Percentiles rank a stretch among this genome's conserved stretches.
These are phyloP conservation scores for Phocides pigmalion DNA, from an alignment of 1,140 invertebrate species.

Conservation along the genomic window DNA sequence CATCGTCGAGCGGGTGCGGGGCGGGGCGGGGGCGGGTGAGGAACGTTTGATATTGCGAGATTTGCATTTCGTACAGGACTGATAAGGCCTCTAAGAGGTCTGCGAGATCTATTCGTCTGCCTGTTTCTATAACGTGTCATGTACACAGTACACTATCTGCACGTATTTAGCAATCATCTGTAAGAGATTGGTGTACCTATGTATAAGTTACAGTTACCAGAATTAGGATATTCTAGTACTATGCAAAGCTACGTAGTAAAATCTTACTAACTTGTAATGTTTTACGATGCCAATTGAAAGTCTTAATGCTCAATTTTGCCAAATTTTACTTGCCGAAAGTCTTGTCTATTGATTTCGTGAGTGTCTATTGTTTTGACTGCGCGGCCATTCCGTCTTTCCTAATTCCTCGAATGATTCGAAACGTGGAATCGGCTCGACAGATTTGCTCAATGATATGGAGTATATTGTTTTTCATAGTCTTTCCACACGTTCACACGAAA, in stretches of 20 bases:
- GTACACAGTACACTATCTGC: constrained; percentile 49
- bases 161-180: constrained; percentile 45
- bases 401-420: constrained; percentile 41
- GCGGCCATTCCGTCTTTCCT: constrained; percentile 52
- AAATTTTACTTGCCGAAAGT: constrained; percentile 82
- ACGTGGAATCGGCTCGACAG: constrained; percentile 50
- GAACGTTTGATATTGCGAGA: background rate
- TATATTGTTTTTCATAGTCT: constrained; percentile 56
- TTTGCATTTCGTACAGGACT: constrained; percentile 12
- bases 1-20: constrained; percentile 6
- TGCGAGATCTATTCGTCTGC: constrained; percentile 10
- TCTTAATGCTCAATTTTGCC: constrained; percentile 83
- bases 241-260: constrained; percentile 67
- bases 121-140: constrained; percentile 34
- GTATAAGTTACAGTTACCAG: constrained; percentile 80
- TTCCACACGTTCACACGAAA: constrained; percentile 55
- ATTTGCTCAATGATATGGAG: constrained; percentile 75
- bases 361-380: constrained; percentile 43
- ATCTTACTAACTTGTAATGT: constrained; percentile 61
- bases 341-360: constrained; percentile 71
- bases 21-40: constrained; percentile 1
- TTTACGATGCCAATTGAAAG: constrained; percentile 75
- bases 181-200: constrained; percentile 63
- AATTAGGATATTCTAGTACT: constrained; percentile 71
- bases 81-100: constrained; percentile 12